Evolutionary conservation across 2,888 invertebrate genomes (phyloP).

Genomic region (Eremobia ochroleuca): DNA sequence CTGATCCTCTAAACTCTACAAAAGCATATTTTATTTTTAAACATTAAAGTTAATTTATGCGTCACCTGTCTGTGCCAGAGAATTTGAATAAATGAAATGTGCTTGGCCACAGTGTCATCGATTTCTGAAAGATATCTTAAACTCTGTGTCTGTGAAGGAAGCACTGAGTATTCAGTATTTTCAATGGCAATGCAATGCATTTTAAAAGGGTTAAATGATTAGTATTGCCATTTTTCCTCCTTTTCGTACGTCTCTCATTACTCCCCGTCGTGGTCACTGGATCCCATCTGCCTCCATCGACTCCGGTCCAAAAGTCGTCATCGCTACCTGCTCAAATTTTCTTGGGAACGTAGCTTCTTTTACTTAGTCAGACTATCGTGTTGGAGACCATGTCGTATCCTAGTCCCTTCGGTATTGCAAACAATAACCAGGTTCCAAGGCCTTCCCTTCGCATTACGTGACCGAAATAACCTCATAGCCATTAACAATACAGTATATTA

Average conservation of each 20-base stretch:
- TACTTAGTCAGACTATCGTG: not conserved
- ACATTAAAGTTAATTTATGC: conserved; percentile 14
- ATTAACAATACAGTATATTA: not conserved
- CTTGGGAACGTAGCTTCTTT: not conserved
- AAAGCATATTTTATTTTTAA: conserved; percentile 29
- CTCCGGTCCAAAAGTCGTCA: not conserved
- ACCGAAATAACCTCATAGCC: not conserved
- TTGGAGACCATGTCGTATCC: too few species aligned
- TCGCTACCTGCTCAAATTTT: not conserved
- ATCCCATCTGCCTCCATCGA: not conserved
- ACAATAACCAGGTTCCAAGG: not conserved
- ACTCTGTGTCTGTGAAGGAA: not conserved
- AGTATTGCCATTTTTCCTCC: not conserved
- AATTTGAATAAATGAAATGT: not conserved
- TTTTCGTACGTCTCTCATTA: not conserved
- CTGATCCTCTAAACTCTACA: conserved; percentile 26
- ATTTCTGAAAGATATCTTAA: not conserved
- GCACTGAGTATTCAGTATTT: not conserved
- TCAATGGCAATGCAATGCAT: not conserved
- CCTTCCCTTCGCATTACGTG: too few species aligned
- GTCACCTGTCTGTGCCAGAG: not conserved
- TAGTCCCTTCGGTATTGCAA: not conserved
- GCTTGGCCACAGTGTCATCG: not conserved
- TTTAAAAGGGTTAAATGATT: not conserved
- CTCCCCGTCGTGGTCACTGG: not conserved